These are phyloP conservation scores for Cataglyphis cursor DNA, from an alignment of 2,888 invertebrate species.

Conservation along the genomic window DNA sequence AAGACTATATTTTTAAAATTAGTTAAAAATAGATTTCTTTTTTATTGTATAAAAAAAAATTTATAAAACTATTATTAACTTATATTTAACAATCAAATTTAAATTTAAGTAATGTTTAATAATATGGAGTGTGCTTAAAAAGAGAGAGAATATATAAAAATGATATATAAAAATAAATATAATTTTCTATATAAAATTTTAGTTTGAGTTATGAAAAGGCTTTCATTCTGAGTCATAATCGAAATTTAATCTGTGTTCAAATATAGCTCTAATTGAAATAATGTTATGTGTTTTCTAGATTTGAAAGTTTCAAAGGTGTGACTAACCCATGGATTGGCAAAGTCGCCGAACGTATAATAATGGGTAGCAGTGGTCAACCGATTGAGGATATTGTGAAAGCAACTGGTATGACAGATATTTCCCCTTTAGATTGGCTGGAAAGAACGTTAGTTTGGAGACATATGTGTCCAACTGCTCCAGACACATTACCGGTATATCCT, in stretches of 20 bases:
- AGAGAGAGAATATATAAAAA: not conserved
- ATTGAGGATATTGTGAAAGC: constrained; percentile 92
- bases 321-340: constrained; percentile 92
- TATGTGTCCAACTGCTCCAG: constrained; percentile 97
- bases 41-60: not conserved
- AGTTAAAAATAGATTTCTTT: not conserved
- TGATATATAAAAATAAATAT: not conserved
- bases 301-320: constrained; percentile 92
- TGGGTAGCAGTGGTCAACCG: constrained; percentile 93
- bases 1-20: constrained; percentile 9
- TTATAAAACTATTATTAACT: not conserved
- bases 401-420: constrained; percentile 88
- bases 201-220: not conserved
- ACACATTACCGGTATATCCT: constrained; percentile 96
- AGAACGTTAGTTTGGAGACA: constrained; percentile 95
- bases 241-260: not conserved
- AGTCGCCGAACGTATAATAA: constrained; percentile 79
- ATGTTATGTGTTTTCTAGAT: constrained; percentile 86
- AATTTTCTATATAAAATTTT: not conserved
- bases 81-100: not conserved
- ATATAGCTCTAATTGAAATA: constrained; percentile 14
- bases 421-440: constrained; percentile 92
- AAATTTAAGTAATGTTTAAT: not conserved
- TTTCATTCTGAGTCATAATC: not conserved
- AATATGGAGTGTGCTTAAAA: not conserved